Percentiles rank a stretch among this genome's conserved stretches.
Evolutionary conservation across 2,888 invertebrate species (phyloP).

Genomic region (Amphipyra tragopoginis): DNA sequence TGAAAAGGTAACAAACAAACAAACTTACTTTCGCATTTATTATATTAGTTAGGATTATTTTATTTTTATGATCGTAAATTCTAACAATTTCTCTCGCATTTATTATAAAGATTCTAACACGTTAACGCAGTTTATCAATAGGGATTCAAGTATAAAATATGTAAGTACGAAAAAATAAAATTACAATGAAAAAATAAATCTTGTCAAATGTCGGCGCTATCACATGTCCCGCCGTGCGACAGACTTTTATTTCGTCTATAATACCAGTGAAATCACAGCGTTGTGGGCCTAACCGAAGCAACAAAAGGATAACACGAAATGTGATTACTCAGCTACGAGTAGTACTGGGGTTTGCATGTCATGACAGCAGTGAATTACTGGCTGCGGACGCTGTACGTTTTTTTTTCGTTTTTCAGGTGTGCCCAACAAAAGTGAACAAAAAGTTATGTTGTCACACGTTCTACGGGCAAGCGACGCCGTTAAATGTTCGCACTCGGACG

Average conservation of each 20-base stretch:
- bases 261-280: conserved; percentile 76
- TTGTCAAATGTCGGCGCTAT: conserved; percentile 28
- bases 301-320: conserved; percentile 85
- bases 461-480: conserved; percentile 69
- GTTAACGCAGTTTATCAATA: conserved; percentile 13
- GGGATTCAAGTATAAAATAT: conserved; percentile 18
- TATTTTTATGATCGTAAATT: too few species aligned
- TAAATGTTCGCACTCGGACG: conserved; percentile 77
- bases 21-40: too few species aligned
- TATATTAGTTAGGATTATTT: too few species aligned
- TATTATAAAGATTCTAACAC: not conserved
- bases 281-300: conserved; percentile 73
- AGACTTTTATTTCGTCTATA: conserved; percentile 69
- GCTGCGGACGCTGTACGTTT: conserved; percentile 52
- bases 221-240: conserved; percentile 57
- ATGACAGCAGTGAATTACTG: conserved; percentile 83
- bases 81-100: not conserved
- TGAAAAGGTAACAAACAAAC: too few species aligned
- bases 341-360: conserved; percentile 79
- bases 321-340: conserved; percentile 81
- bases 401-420: conserved; percentile 77
- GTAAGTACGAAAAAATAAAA: not conserved
- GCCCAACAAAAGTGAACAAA: conserved; percentile 79
- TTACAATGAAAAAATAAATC: conserved; percentile 2
- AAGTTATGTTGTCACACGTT: conserved; percentile 74